Evolutionary conservation across 1,140 invertebrate genomes (phyloP).

Genomic region (Cyrtorhinus lividipennis): DNA sequence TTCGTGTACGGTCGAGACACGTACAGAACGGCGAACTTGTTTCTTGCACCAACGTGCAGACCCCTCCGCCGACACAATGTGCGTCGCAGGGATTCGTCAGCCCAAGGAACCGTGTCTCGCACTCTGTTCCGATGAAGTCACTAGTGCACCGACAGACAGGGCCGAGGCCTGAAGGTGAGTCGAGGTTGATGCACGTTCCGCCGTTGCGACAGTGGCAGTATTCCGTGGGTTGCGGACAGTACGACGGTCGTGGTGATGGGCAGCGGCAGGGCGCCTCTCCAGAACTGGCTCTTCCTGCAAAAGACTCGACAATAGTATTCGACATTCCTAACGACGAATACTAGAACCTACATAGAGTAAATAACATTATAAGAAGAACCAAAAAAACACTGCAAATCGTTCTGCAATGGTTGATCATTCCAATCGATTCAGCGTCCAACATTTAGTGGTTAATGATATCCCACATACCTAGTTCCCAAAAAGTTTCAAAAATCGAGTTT

Average conservation of each 20-base stretch:
- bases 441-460: too few relatives aligned
- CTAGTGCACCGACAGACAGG: slow-evolving; percentile 34
- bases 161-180: slow-evolving; percentile 19
- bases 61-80: neutral
- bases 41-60: slow-evolving; percentile 24
- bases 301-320: too few relatives aligned
- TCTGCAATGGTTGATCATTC: too few relatives aligned
- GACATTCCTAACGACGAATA: too few relatives aligned
- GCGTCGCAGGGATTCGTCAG: neutral
- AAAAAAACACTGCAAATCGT: too few relatives aligned
- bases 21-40: slow-evolving; percentile 22
- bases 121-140: slow-evolving; percentile 37
- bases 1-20: slow-evolving; percentile 32
- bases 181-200: slow-evolving; percentile 31
- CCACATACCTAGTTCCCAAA: too few relatives aligned
- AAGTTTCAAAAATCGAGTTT: too few relatives aligned
- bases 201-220: slow-evolving; percentile 32
- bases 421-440: too few relatives aligned
- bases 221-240: slow-evolving; percentile 18
- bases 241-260: slow-evolving; percentile 19
- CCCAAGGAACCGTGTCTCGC: slow-evolving; percentile 26
- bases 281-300: too few relatives aligned
- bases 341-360: too few relatives aligned
- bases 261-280: slow-evolving; percentile 25
- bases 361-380: too few relatives aligned